phyloP scores from a whole-genome alignment of 2,113 vertebrate species.

The Amblyornis subalaris region DNA sequence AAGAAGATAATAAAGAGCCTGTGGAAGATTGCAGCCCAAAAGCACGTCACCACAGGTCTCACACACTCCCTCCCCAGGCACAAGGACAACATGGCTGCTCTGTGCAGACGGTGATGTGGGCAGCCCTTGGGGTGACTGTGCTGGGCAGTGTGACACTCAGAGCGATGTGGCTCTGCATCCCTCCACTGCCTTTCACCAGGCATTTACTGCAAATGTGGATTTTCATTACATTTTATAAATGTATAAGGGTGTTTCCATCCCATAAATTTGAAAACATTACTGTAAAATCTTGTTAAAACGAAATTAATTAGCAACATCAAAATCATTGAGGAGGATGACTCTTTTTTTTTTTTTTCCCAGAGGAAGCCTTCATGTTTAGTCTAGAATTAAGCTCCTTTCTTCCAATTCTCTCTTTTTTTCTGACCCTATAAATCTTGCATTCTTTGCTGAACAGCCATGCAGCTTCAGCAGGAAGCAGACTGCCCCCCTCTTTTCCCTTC shows the following conservation, averaged over 20 bases:
- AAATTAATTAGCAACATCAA: neutral
- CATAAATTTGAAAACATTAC: neutral
- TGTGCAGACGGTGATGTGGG: fast-evolving
- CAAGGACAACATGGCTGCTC: fast-evolving
- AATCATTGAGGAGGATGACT: neutral
- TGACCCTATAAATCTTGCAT: slow-evolving; percentile 18
- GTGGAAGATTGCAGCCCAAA: neutral
- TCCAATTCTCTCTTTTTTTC: neutral
- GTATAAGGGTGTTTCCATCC: neutral
- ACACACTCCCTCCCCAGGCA: fast-evolving
- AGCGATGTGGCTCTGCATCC: fast-evolving
- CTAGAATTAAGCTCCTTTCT: neutral
- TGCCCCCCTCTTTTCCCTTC: neutral
- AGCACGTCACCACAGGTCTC: neutral
- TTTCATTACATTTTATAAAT: neutral
- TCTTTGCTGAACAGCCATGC: neutral
- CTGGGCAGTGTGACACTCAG: neutral
- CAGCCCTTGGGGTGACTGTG: neutral
- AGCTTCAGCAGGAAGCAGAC: neutral
- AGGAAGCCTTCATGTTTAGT: neutral
- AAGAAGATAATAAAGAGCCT: neutral
- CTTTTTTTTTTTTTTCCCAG: neutral
- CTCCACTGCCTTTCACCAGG: neutral
- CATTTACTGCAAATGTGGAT: neutral
- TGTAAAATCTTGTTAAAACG: neutral